Evolutionary conservation across 2,888 invertebrate genomes (phyloP), one percentile per base, ranked within the genome.

Genomic region (Drosophila nigricruria): DNA sequence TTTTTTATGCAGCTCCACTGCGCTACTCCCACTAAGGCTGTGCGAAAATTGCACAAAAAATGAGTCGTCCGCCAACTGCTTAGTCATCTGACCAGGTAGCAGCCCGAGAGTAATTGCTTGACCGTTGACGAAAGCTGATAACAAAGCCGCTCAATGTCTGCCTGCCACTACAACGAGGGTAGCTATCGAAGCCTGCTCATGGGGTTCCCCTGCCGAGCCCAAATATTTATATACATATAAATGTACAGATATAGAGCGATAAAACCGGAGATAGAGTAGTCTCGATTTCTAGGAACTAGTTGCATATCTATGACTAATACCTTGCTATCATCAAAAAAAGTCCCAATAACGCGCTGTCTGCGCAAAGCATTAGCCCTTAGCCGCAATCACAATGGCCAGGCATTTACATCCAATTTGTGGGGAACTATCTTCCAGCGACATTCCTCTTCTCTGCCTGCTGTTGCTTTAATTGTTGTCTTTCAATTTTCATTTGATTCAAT

Each of bases 401-500:
- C 80, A 76, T 76, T 76, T 70, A 65, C 59, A 27, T 58, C 27
- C 49, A 43, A 59, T 49, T 38, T 54, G 25, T n/a, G 34, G 47
- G 61, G 57, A 34, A 38, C 9, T 61, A 65, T 61, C 56, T 60
- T 36, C 6, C 34, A 75, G 77, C 64, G 80, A 77, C 65, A 77
- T 80, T 77, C 70, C 63, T 79, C 40, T 52, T 42, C 20, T 61
- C 18, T 10, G 49, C 23, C 59, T 20, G 49, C 20, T 32, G 70
- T 49, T 58, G 69, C 67, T 70, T 77, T 78, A 81, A 78, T 87
- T 84, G 79, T 50, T 52, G 70, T 76, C 82, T 85, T 89, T 85
- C 73, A 88, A 79, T 88, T 89, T 89, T 85, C 74, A 84, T 89
- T 84, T 73, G 67, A 77, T 79, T 89, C 90, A 84, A 84, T 84